Percentiles rank a stretch among this genome's conserved stretches.
phyloP scores from a whole-genome alignment of 2,888 invertebrate genomes.

The Lasioglossum zephyrum region DNA sequence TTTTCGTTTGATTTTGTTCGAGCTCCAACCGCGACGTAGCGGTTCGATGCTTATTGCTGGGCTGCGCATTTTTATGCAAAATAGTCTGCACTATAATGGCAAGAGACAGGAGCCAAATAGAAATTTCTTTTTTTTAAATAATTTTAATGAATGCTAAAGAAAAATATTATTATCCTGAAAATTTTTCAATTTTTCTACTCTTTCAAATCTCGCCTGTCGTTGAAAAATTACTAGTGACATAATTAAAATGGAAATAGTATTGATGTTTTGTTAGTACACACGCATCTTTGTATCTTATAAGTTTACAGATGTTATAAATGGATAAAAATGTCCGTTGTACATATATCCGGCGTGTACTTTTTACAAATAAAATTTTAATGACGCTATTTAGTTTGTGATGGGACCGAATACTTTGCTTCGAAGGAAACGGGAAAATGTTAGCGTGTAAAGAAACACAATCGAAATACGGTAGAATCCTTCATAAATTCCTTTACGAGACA shows the following conservation, averaged over 20 bases:
- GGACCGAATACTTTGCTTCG: too few species aligned
- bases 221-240: neutral
- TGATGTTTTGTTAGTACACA: too few species aligned
- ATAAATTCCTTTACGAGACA: neutral
- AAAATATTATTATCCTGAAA: neutral
- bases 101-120: neutral
- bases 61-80: slow-evolving; percentile 5
- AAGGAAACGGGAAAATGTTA: too few species aligned
- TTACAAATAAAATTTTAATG: too few species aligned
- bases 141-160: neutral
- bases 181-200: neutral
- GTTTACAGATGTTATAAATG: too few species aligned
- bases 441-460: too few species aligned
- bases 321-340: too few species aligned
- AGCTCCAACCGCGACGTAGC: neutral
- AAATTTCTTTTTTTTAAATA: neutral
- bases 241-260: neutral
- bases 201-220: neutral
- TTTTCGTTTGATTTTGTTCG: neutral
- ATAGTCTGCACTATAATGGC: neutral
- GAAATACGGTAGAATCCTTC: neutral
- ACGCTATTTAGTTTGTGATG: too few species aligned
- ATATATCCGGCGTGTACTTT: too few species aligned
- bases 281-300: neutral
- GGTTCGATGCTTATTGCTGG: neutral